A percentile compares a stretch with the other conserved stretches of the same genome.
These are phyloP conservation scores for Otis tarda DNA, from an alignment of 2,113 vertebrate species.

Conservation along the genomic window DNA sequence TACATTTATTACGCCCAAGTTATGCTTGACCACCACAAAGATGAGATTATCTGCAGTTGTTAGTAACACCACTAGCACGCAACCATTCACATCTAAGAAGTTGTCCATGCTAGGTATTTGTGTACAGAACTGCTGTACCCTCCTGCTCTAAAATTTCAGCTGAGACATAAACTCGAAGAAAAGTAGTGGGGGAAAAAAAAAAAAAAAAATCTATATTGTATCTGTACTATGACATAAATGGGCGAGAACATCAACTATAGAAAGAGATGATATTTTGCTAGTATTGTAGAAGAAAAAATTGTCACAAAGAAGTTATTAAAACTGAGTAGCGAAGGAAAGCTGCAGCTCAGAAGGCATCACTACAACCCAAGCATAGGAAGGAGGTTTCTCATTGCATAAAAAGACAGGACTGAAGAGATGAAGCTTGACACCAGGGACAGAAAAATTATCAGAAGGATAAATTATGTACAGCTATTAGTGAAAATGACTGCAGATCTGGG, in stretches of 20 bases:
- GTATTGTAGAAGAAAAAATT: neutral
- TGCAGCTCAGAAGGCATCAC: neutral
- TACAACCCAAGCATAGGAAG: neutral
- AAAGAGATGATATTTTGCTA: neutral
- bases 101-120: neutral
- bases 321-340: neutral
- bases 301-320: neutral
- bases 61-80: neutral
- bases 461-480: neutral
- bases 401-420: neutral
- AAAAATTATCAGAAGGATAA: neutral
- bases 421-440: neutral
- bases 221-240: neutral
- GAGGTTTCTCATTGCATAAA: neutral
- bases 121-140: neutral
- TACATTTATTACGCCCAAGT: neutral
- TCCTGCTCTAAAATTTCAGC: neutral
- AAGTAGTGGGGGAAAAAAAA: neutral
- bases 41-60: neutral
- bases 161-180: neutral
- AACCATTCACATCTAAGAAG: neutral
- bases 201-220: neutral
- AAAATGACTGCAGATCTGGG: neutral
- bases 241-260: neutral
- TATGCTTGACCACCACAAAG: neutral